Evolutionary conservation across 2,888 invertebrate genomes (phyloP).

Genomic region (Leptinotarsa haldemani): DNA sequence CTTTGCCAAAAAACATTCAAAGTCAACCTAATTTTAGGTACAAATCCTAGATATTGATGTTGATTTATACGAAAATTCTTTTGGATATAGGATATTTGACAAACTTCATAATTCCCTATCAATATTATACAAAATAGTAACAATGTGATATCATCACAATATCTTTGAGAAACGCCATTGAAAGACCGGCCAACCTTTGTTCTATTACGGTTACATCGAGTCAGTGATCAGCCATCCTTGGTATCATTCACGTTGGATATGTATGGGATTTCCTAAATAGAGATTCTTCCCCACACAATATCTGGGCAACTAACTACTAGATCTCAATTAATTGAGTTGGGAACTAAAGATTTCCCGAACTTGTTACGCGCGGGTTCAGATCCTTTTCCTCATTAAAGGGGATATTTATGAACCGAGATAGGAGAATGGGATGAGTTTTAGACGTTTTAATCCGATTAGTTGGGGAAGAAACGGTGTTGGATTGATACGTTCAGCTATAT

Average conservation of each 20-base stretch:
- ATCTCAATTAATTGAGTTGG: constrained; percentile 35
- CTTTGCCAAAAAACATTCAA: too few species aligned
- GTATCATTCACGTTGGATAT: neutral
- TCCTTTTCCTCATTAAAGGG: constrained; percentile 30
- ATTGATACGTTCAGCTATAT: neutral
- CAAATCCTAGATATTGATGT: too few species aligned
- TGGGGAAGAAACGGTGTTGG: neutral
- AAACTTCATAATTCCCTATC: too few species aligned
- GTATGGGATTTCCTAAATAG: constrained; percentile 27
- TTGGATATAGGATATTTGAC: too few species aligned
- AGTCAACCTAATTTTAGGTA: too few species aligned
- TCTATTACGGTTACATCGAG: too few species aligned
- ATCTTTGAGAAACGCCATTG: too few species aligned
- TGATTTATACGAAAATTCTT: too few species aligned
- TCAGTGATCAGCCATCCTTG: too few species aligned
- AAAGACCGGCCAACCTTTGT: too few species aligned
- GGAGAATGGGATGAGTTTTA: constrained; percentile 12
- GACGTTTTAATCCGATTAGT: constrained; percentile 14
- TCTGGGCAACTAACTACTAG: constrained; percentile 31
- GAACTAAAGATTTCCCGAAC: constrained; percentile 37
- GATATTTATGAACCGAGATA: constrained; percentile 30
- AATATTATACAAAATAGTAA: too few species aligned
- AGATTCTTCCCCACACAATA: constrained; percentile 9
- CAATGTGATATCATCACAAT: too few species aligned
- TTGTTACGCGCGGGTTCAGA: constrained; percentile 35